Percentiles rank a stretch among this genome's conserved stretches.
These are phyloP conservation scores for Muraenolepis orangiensis DNA, from an alignment of 2,797 vertebrate genomes.

Conservation along the genomic window DNA sequence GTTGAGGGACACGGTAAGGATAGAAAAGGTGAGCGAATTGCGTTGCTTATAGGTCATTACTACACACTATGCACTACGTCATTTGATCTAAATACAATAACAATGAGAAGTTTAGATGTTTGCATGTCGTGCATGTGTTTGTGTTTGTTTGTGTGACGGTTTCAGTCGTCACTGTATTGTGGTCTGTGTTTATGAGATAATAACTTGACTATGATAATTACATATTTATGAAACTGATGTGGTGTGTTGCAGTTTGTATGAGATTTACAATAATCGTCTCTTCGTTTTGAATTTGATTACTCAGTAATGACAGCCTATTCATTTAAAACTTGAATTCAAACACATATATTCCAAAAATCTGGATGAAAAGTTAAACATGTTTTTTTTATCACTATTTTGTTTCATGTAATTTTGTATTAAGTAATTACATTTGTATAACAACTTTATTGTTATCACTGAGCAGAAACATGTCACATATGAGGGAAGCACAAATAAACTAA, in stretches of 20 bases:
- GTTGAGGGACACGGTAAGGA: slow-evolving; percentile 68
- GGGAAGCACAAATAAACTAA: not conserved
- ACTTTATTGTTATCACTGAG: not conserved
- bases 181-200: not conserved
- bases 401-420: not conserved
- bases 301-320: slow-evolving; percentile 1
- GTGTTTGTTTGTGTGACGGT: not conserved
- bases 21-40: slow-evolving; percentile 56
- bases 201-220: not conserved
- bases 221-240: not conserved
- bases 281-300: not conserved
- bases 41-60: slow-evolving; percentile 36
- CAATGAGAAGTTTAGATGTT: not conserved
- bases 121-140: not conserved
- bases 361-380: not conserved
- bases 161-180: not conserved
- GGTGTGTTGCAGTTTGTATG: not conserved
- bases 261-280: not conserved
- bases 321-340: slow-evolving; percentile 6
- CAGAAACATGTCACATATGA: not conserved
- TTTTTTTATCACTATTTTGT: slow-evolving; percentile 2
- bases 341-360: not conserved
- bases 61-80: not conserved
- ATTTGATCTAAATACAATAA: not conserved
- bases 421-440: not conserved